These are phyloP conservation scores for Lomographa bimaculata DNA, from an alignment of 2,888 invertebrate species.

Conservation along the genomic window DNA sequence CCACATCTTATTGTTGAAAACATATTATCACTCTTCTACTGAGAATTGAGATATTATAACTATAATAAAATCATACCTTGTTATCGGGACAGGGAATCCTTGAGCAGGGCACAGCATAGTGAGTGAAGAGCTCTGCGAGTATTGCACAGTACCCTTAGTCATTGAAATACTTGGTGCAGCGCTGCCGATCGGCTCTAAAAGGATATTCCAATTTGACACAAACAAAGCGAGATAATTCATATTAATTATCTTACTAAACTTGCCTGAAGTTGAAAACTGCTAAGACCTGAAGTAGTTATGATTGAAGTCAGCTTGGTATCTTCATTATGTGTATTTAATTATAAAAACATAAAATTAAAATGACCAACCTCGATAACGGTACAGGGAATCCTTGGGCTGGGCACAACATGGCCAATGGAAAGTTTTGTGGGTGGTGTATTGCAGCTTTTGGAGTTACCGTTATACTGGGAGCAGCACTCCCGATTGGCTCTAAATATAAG, in stretches of 20 bases:
- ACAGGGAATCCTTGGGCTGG: conserved; percentile 84
- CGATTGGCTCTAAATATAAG: conserved; percentile 68
- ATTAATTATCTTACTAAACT: conserved; percentile 7
- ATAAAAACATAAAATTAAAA: no score
- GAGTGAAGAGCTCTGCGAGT: conserved; percentile 57
- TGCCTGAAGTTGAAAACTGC: conserved; percentile 13
- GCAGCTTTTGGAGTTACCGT: conserved; percentile 77
- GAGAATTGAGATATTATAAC: no score
- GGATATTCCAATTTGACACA: conserved; percentile 2
- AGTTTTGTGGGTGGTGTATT: conserved; percentile 58
- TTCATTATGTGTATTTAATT: no score
- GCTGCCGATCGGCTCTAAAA: conserved; percentile 75
- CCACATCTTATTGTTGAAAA: no score
- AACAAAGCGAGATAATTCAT: background rate
- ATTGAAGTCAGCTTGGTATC: background rate
- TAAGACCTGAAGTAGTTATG: background rate
- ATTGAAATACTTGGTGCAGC: conserved; percentile 78
- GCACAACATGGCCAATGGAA: conserved; percentile 73
- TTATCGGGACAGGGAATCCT: conserved; percentile 31
- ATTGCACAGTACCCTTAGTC: conserved; percentile 72
- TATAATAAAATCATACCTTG: conserved; percentile 15
- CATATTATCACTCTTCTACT: no score
- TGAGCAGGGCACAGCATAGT: conserved; percentile 72
- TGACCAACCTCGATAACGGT: conserved; percentile 86
- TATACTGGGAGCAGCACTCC: conserved; percentile 76